Base-by-base conservation (phyloP, 2,113 vertebrate species). In the Caranx ignobilis region DNA sequence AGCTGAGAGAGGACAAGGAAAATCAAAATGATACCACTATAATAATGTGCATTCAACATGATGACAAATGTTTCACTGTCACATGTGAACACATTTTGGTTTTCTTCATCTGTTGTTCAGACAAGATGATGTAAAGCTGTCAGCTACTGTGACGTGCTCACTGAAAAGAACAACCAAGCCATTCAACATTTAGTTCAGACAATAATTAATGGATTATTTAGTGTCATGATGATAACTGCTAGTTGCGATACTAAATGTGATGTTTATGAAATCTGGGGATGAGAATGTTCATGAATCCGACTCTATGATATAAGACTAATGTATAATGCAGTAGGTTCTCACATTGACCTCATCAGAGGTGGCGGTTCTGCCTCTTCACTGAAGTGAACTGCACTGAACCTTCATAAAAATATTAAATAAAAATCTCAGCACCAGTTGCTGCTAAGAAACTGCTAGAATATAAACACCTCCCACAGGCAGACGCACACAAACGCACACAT, bases 391-490 rank as follows among this genome's bases (percentile, higher is more conserved):
- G 31, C 4, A 48, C 31, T 50, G 31, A 9, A 39, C 26, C 31
- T 45, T 35, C 16, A n/a, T 63, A 32, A 26, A 26, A 26, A 16
- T 1, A 41, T 37, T 3, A 57, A 55, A 47, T 39, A 34, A 39
- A 34, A 60, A 18, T 71, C 37, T 79, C 56, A 54, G 63, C 62
- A 43, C 43, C 56, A 48, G 48, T 59, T 85, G 65, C 65, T 63
- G 48, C 64, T 55, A 6, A 47, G 57, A 81, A 71, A 45, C 63
- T 19, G 54, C 32, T 50, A 68, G 43, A 82, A 59, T 31, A 70
- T 52, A 74, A 57, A 47, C 57, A 73, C 15, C 81, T 26, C 68
- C 63, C 54, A 79, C 80, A 54, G 65, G 66, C 47, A 55, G 48
- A 55, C 59, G 55, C 50, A 54, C 56, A 68, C 75, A 81, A 76